Evolutionary conservation across 1,140 invertebrate species (phyloP).

Genomic region (Tetragonula clypearis): DNA sequence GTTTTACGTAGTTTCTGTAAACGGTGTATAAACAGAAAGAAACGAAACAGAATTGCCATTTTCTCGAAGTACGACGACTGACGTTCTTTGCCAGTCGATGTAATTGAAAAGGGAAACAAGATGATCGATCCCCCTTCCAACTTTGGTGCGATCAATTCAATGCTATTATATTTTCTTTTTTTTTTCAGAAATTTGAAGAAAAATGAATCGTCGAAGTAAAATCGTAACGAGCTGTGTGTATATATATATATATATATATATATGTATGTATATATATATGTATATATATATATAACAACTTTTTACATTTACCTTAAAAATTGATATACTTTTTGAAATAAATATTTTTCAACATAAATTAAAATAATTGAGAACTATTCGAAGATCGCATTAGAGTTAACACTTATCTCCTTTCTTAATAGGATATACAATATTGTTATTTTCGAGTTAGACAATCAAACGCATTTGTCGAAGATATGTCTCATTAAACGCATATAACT

Average conservation of each 20-base stretch:
- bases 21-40: neutral
- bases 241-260: too few relatives aligned
- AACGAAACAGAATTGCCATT: neutral
- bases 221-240: neutral
- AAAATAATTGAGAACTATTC: neutral
- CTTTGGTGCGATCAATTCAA: too few relatives aligned
- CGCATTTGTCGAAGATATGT: neutral
- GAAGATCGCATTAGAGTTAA: neutral
- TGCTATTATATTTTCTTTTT: too few relatives aligned
- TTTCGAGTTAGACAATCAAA: neutral
- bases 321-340: neutral
- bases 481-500: neutral
- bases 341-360: neutral
- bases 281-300: neutral
- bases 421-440: neutral
- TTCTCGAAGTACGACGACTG: neutral
- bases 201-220: neutral
- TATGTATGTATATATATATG: too few relatives aligned
- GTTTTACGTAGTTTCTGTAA: neutral
- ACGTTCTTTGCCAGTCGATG: too few relatives aligned
- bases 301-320: neutral
- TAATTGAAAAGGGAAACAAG: too few relatives aligned
- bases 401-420: neutral
- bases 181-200: neutral
- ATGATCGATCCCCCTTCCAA: too few relatives aligned